Base-by-base conservation (phyloP, 2,888 invertebrate species). In the Mamestra brassicae region DNA sequence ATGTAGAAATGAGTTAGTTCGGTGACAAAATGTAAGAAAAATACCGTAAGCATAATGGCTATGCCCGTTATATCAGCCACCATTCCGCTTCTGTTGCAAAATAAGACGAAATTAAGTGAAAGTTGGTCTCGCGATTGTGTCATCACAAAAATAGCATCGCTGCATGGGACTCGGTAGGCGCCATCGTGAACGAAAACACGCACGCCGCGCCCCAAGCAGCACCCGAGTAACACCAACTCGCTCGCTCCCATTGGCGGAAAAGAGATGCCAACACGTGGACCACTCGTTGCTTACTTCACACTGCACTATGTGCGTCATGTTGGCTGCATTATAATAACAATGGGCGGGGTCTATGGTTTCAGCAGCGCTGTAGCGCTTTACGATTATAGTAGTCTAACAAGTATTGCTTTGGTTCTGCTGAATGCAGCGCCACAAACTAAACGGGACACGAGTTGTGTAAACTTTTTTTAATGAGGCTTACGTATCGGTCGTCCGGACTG, bases 321-420 rank as follows among this genome's bases (percentile, higher is more conserved):
- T 96, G 96, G 95, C 94, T 93, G 94, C 95, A 95, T 94, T 95
- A 94, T 94, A 95, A 96, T 95, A 96, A 96, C 96, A 96, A 96
- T 95, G 93, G 95, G 94, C 87, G 94, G 92, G 90, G 92, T 85
- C 75, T 84, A 55, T 52, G 55, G 85, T 64, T 11, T 3, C 4
- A 15, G 8, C 73, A 92, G 93, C 92, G 89, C 78, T 92, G 50
- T 60, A 94, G 90, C 93, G 95, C 93, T 93, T 85, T 47, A 74
- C n/a, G 3, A 62, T 63, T 15, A 42, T 6, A 38, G 26, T 45
- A 57, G 66, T 65, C 26, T 26, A 57, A 4, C 0, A 7, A 17
- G 10, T 63, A 74, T n/a, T 4, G n/a, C 0, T 0, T 0, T 0
- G 13, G 55, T 8, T 54, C 85, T 89, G 87, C 78, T 87, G 77